Evolutionary conservation across 2,113 vertebrate genomes (phyloP).

Genomic region (Rhombomys opimus): DNA sequence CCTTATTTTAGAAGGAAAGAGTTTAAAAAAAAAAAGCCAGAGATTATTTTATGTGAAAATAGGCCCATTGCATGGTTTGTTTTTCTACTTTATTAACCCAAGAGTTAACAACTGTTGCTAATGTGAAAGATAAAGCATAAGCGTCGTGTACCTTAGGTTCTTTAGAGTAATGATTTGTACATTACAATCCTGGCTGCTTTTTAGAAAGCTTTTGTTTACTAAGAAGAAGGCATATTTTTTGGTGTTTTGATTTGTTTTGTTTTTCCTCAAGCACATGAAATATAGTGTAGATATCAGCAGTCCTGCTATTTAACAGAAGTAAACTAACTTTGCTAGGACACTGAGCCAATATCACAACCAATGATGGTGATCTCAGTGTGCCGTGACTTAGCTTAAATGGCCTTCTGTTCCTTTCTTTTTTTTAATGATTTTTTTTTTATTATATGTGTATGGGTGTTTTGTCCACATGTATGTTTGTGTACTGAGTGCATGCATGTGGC

Average conservation of each 20-base stretch:
- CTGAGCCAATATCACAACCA: background rate
- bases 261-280: background rate
- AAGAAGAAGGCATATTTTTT: background rate
- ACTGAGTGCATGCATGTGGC: background rate
- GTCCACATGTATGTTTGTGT: background rate
- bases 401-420: background rate
- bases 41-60: constrained; percentile 29
- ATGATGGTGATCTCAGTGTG: background rate
- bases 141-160: background rate
- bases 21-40: background rate
- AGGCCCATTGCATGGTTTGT: background rate
- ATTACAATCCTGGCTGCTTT: constrained; percentile 1
- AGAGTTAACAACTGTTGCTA: constrained; percentile 55
- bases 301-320: constrained; percentile 11
- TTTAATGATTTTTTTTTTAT: background rate
- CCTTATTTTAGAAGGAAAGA: background rate
- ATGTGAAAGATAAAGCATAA: constrained; percentile 39
- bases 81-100: constrained; percentile 59
- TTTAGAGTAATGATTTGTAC: constrained; percentile 42
- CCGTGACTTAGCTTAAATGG: background rate
- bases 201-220: constrained; percentile 15
- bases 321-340: constrained; percentile 10
- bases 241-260: background rate
- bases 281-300: background rate
- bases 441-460: background rate